phyloP scores from a whole-genome alignment of 2,888 invertebrate species.

The Ochropacha duplaris region DNA sequence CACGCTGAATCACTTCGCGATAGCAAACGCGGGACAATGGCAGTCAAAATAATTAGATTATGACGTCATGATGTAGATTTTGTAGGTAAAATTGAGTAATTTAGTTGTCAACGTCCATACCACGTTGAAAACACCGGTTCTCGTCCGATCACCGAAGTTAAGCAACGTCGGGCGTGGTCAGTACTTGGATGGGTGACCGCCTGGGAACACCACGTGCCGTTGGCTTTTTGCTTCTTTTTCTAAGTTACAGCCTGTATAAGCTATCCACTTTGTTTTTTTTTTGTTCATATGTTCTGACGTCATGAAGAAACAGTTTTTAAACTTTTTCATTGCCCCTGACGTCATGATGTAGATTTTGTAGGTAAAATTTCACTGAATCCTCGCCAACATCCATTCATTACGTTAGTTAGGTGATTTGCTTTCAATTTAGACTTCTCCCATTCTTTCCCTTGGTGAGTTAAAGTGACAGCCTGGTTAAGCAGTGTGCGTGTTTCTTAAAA shows the following conservation, averaged over 20 bases:
- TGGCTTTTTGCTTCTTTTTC: conserved; percentile 45
- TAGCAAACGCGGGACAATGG: no score
- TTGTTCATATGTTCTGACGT: not conserved
- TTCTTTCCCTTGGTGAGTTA: no score
- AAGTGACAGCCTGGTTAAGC: conserved; percentile 78
- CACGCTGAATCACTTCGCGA: no score
- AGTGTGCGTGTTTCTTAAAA: no score
- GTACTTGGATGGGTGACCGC: conserved; percentile 77
- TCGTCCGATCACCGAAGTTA: conserved; percentile 77
- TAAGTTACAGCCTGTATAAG: no score
- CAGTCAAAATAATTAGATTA: no score
- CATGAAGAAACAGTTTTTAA: not conserved
- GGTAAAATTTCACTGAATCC: not conserved
- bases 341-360: not conserved
- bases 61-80: not conserved
- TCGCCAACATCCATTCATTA: conserved; percentile 49
- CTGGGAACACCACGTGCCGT: conserved; percentile 72
- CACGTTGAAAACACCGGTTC: conserved; percentile 55
- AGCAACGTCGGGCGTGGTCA: conserved; percentile 71
- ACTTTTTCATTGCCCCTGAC: not conserved
- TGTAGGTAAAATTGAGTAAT: not conserved
- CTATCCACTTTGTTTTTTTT: no score
- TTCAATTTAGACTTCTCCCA: no score
- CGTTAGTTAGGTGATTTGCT: no score
- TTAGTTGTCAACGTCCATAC: conserved; percentile 24